Evolutionary conservation across 2,797 vertebrate species (phyloP).

Genomic region (Eulemur mongoz): DNA sequence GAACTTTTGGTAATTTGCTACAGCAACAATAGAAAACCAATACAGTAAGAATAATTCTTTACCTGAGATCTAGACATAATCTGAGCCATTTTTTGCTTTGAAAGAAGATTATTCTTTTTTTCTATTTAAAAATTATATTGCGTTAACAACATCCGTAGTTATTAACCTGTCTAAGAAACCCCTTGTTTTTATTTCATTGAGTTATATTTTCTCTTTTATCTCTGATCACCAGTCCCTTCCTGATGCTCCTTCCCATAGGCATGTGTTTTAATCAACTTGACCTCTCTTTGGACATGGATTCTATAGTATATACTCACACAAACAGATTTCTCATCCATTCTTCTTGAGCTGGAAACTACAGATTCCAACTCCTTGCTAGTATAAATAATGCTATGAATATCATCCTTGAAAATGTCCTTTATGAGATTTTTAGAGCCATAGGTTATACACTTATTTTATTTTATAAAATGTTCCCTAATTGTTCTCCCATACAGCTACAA

Average conservation of each 20-base stretch:
- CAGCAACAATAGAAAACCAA: neutral
- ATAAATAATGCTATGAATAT: neutral
- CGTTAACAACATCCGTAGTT: neutral
- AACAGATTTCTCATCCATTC: neutral
- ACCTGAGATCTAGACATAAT: neutral
- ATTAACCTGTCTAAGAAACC: neutral
- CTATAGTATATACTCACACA: neutral
- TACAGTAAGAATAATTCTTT: neutral
- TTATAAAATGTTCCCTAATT: neutral
- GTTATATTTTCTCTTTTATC: neutral
- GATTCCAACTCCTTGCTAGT: neutral
- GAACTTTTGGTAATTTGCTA: neutral
- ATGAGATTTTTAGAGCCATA: neutral
- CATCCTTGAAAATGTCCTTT: neutral
- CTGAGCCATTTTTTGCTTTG: neutral
- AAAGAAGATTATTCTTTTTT: neutral
- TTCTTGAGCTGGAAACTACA: neutral
- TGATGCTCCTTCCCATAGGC: neutral
- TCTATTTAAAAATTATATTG: neutral
- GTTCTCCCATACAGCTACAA: neutral
- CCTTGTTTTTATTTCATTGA: neutral
- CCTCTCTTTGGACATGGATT: neutral
- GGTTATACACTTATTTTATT: neutral
- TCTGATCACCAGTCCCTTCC: neutral
- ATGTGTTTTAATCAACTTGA: neutral